Conservation (phyloP, 1,140 invertebrate species). For the Trichogramma pretiosum region DNA sequence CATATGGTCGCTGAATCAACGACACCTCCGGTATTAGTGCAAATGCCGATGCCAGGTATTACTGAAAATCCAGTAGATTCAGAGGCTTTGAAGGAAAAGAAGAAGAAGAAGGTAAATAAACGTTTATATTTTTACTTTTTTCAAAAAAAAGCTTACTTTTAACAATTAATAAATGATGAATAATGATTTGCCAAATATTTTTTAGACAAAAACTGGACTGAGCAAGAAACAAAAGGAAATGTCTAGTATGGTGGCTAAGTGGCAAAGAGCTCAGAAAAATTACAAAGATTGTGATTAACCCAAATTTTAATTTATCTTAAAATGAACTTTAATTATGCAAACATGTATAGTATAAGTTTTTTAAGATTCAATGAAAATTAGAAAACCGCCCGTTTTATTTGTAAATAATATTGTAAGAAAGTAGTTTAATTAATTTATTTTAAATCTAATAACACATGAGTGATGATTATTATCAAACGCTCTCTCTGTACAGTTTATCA, state of each 20-base stretch:
- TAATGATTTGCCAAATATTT: too few species aligned
- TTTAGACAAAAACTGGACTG: slow-evolving; percentile 52
- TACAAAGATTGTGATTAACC: slow-evolving; percentile 31
- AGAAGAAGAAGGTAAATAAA: slow-evolving; percentile 47
- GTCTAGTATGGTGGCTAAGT: slow-evolving; percentile 62
- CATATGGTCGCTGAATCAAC: slow-evolving; percentile 4
- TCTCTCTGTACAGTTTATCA: too few species aligned
- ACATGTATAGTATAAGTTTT: too few species aligned
- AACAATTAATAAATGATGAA: too few species aligned
- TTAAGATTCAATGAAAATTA: too few species aligned
- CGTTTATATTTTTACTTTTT: slow-evolving; percentile 1
- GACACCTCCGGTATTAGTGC: slow-evolving; percentile 10
- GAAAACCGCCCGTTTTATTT: too few species aligned
- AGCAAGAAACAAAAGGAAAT: slow-evolving; percentile 65
- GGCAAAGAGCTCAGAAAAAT: slow-evolving; percentile 62
- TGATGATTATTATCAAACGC: too few species aligned
- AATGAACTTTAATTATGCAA: too few species aligned
- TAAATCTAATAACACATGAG: too few species aligned
- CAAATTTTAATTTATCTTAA: too few species aligned
- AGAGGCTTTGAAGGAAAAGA: slow-evolving; percentile 35
- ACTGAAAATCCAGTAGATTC: slow-evolving; percentile 11
- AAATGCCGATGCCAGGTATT: slow-evolving; percentile 11
- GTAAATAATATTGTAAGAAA: too few species aligned
- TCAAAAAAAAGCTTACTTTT: background rate
- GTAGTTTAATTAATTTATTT: too few species aligned